Conservation (phyloP, 64 coral and sea anemone genomes). For the Montipora efflorescens region DNA sequence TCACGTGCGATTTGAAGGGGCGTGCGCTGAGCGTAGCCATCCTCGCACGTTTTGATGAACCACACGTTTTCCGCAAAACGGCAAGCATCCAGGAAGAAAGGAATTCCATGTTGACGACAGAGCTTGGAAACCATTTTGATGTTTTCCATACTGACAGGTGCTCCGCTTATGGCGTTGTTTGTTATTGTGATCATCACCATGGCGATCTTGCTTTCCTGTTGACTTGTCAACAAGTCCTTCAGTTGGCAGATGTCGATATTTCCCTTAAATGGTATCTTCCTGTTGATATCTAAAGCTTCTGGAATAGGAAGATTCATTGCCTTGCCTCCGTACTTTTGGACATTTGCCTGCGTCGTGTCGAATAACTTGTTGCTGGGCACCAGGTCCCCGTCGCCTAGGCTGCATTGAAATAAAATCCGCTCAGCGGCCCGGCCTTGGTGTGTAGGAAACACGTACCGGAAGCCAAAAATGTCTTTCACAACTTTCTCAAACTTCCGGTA, state of each 20-base stretch:
- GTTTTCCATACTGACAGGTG: conserved; percentile 73
- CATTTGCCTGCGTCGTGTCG: conserved; percentile 74
- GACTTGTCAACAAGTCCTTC: conserved; percentile 41
- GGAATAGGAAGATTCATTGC: conserved; percentile 48
- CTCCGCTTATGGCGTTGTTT: conserved; percentile 73
- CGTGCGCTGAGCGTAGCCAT: conserved; percentile 38
- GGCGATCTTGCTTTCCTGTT: not conserved
- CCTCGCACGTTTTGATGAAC: conserved; percentile 69
- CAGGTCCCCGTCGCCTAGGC: conserved; percentile 9
- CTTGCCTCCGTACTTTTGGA: conserved; percentile 43
- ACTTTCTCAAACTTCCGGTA: conserved; percentile 63
- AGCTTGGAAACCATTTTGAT: conserved; percentile 74
- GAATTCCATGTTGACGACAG: conserved; percentile 53
- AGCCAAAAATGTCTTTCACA: conserved; percentile 73
- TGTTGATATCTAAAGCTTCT: conserved; percentile 21
- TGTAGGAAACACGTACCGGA: conserved; percentile 71
- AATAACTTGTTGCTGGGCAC: conserved; percentile 75
- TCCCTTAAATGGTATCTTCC: conserved; percentile 47
- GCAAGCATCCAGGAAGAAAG: conserved; percentile 72
- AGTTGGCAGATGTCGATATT: conserved; percentile 60
- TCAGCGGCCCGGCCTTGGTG: conserved; percentile 87
- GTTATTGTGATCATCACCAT: conserved; percentile 71
- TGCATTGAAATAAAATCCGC: conserved; percentile 63
- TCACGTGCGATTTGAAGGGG: conserved; percentile 58
- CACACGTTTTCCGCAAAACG: conserved; percentile 80